Base-by-base conservation (phyloP, 2,113 vertebrate genomes). In the Lycaon pictus region DNA sequence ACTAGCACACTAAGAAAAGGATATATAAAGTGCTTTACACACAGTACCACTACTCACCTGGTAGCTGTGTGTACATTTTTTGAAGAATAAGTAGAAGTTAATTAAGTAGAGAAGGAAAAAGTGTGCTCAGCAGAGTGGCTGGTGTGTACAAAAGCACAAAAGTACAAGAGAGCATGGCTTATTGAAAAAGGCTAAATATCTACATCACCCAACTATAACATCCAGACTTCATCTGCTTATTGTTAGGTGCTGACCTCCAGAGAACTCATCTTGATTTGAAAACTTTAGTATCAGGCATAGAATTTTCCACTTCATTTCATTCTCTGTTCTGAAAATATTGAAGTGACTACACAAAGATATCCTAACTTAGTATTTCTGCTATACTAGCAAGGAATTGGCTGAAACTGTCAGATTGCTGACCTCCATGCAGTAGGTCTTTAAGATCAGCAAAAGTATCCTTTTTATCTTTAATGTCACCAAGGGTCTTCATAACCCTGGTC, bases 261-360 rank as follows among this genome's bases (percentile, higher is more conserved):
- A 83, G n/a, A 77, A 83, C 11, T 72, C 37, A 51, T 23, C n/a
- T 86, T 84, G 77, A 62, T 37, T 76, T 56, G 27, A 89, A n/a
- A 63, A 63, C 37, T 58, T 25, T 3, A 25, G 25, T 58, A 71
- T 81, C 32, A 65, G 22, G 9, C 5, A 62, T 1, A 16, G 20
- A 91, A 88, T 37, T 94, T 92, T 82, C 43, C 85, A 88, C 11
- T 62, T 67, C 17, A 29, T 76, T 74, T 95, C 9, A 63, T 85
- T 55, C 2, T 27, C 67, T 15, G 11, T 12, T 85, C 69, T 95
- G 56, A 29, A 81, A 93, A 58, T 11, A 55, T 90, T 83, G 74
- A 92, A 37, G 13, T 72, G 65, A 85, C 56, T 51, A 60, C 11
- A 62, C 27, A 81, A 80, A 94, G 69, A 84, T 62, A 74, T 88